Evolutionary conservation across 2,888 invertebrate species (phyloP).

Genomic region (Dynastes hyllus): DNA sequence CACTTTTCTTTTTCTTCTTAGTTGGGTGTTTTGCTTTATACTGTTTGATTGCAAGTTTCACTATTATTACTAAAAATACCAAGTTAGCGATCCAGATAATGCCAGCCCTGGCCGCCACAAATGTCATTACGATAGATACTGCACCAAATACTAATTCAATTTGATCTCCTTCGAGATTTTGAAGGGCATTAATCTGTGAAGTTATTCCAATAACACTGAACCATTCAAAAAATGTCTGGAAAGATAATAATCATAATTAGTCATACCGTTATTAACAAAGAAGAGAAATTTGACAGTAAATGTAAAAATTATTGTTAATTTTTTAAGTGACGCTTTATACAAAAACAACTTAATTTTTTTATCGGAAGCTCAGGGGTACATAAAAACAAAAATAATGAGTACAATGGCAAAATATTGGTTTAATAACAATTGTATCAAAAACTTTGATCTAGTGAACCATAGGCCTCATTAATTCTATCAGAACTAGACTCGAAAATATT

Average conservation of each 20-base stretch:
- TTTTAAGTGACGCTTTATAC: neutral
- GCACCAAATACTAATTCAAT: conserved; percentile 54
- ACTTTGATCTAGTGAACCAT: too few relatives aligned
- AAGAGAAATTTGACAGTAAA: too few relatives aligned
- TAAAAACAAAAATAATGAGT: neutral
- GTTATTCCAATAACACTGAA: conserved; percentile 61
- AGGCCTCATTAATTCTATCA: too few relatives aligned
- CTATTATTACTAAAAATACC: conserved; percentile 59
- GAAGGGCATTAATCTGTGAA: conserved; percentile 58
- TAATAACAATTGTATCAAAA: neutral
- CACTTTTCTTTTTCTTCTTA: conserved; percentile 21
- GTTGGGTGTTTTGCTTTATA: conserved; percentile 51
- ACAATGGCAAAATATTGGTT: neutral
- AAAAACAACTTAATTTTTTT: neutral
- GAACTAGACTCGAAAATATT: too few relatives aligned
- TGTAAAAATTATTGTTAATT: neutral
- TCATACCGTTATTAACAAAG: too few relatives aligned
- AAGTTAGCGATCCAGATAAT: conserved; percentile 63
- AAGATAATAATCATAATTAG: conserved; percentile 26
- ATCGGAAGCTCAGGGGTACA: neutral
- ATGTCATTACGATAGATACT: conserved; percentile 58
- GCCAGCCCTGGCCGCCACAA: conserved; percentile 59
- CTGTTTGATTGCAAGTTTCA: conserved; percentile 54
- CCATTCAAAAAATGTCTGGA: conserved; percentile 62
- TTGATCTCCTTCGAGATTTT: conserved; percentile 54